Evolutionary conservation across 1,140 invertebrate species (phyloP), one percentile per base, ranked within the genome.

Genomic region (Batillaria attramentaria): DNA sequence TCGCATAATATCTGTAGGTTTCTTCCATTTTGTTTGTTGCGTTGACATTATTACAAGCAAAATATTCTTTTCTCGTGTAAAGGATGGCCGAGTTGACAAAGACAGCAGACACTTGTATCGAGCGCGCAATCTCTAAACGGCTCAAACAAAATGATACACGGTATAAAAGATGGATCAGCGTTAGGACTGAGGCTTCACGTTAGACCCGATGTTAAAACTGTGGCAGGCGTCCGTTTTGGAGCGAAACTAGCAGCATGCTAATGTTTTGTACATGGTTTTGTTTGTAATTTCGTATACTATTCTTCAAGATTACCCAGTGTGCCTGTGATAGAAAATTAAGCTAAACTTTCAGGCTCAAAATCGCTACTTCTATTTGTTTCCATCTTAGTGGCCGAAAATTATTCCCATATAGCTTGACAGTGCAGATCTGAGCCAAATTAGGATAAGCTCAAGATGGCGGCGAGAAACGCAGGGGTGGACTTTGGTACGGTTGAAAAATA

Each of bases 391-490:
- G 50, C 50, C 50, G 3, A 3, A 2, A 1, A 73, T n/a, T n/a
- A n/a, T n/a, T n/a, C n/a, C n/a, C n/a, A n/a, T n/a, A n/a, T n/a
- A n/a, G n/a, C n/a, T n/a, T n/a, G n/a, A n/a, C n/a, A n/a, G n/a
- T n/a, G n/a, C n/a, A n/a, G n/a, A n/a, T n/a, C n/a, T n/a, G n/a
- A n/a, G n/a, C n/a, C n/a, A n/a, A n/a, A n/a, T n/a, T n/a, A n/a
- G n/a, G n/a, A n/a, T n/a, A n/a, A n/a, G n/a, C n/a, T n/a, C n/a
- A n/a, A 77, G 54, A 86, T 86, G 84, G 83, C 83, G 46, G 79
- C 79, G 33, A 79, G 81, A 79, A 86, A 86, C 79, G 79, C 81
- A n/a, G 84, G 84, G 10, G 43, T 68, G n/a, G 83, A 83, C n/a
- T 86, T 80, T 72, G 84, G 84, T 83, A 80, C 62, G 39, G 8